phyloP scores from a whole-genome alignment of 2,113 vertebrate species.

The Neofelis nebulosa region DNA sequence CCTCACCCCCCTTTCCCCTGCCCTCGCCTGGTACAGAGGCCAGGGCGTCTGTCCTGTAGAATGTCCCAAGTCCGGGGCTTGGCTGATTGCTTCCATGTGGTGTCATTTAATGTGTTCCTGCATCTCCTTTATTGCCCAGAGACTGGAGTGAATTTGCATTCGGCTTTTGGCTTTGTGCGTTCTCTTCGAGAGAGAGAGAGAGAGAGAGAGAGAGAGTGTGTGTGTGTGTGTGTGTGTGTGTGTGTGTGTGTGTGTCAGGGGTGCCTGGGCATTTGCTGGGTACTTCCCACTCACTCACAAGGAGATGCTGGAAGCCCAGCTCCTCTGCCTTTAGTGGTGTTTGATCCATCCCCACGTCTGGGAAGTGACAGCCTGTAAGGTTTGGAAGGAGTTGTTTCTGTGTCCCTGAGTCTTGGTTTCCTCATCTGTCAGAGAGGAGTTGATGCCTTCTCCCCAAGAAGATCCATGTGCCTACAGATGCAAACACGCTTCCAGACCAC shows the following conservation, averaged over 20 bases:
- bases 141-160: neutral
- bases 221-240: neutral
- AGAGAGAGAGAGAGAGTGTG: no score
- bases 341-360: accelerated
- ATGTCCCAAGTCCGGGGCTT: no score
- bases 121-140: neutral
- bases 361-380: accelerated
- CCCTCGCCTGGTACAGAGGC: neutral
- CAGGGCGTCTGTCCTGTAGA: neutral
- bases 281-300: neutral
- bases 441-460: neutral
- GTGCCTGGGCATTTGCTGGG: no score
- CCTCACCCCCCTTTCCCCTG: neutral
- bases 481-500: neutral
- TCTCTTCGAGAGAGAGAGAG: neutral
- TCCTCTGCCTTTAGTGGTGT: neutral
- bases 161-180: neutral
- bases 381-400: neutral
- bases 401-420: neutral
- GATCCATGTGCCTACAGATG: accelerated
- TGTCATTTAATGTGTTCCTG: neutral
- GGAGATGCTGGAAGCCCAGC: neutral
- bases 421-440: neutral
- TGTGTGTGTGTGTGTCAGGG: accelerated
- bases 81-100: neutral